A percentile compares a stretch with the other conserved stretches of the same genome.
Evolutionary conservation across 2,113 vertebrate genomes (phyloP).

Genomic region (Piliocolobus tephrosceles): DNA sequence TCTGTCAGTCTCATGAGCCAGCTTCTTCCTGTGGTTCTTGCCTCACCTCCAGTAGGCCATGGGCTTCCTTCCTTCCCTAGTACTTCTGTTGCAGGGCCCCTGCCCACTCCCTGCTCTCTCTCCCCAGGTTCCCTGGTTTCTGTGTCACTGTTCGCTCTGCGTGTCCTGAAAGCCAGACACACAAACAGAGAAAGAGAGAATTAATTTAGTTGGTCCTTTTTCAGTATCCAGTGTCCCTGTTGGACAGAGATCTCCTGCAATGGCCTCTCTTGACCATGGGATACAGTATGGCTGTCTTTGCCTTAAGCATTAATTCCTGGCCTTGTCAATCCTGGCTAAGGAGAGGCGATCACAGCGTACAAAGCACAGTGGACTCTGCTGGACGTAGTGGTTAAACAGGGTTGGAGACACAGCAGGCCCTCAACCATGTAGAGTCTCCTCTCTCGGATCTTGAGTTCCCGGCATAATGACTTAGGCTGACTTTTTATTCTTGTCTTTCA

Average conservation of each 20-base stretch:
- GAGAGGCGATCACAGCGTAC: neutral
- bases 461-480: neutral
- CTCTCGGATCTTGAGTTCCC: neutral
- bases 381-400: neutral
- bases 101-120: neutral
- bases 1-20: neutral
- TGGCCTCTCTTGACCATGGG: neutral
- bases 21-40: neutral
- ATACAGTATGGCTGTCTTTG: neutral
- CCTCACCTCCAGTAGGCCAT: fast-evolving
- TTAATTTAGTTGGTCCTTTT: neutral
- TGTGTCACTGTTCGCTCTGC: neutral
- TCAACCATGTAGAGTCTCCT: neutral
- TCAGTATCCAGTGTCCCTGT: neutral
- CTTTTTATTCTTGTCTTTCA: conserved; percentile 69
- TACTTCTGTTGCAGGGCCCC: neutral
- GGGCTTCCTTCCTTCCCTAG: neutral
- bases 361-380: neutral
- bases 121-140: neutral
- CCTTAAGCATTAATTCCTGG: neutral
- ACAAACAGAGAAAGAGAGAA: neutral
- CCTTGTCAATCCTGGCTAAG: neutral
- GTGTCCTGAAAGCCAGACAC: neutral
- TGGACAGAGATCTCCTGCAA: neutral
- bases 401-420: neutral